A percentile compares a stretch with the other conserved stretches of the same genome.
Evolutionary conservation across 2,797 vertebrate genomes (phyloP).

Genomic region (Sylvilagus floridanus): DNA sequence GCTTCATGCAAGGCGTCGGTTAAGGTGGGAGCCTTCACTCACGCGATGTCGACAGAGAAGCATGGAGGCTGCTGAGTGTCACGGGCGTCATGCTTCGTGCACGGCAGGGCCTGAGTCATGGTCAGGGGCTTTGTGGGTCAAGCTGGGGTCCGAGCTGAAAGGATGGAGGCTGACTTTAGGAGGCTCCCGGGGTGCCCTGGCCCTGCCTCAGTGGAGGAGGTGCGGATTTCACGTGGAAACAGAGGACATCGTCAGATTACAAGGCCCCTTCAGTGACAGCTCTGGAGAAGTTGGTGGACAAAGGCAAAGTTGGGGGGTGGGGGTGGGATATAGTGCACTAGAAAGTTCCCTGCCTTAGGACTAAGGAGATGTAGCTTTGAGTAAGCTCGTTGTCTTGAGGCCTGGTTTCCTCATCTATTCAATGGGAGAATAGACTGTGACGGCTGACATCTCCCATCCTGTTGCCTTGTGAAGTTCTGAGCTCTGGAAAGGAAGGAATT

Average conservation of each 20-base stretch:
- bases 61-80: accelerated
- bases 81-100: no score
- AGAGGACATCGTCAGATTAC: not conserved
- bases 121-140: not conserved
- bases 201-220: not conserved
- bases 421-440: not conserved
- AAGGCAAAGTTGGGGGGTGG: no score
- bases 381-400: not conserved
- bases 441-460: not conserved
- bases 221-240: not conserved
- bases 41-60: not conserved
- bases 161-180: not conserved
- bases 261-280: not conserved
- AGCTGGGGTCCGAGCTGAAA: not conserved
- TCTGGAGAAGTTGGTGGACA: not conserved
- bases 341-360: not conserved
- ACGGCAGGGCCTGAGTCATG: not conserved
- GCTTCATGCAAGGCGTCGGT: not conserved
- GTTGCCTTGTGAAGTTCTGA: not conserved
- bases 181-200: not conserved
- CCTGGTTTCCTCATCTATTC: not conserved
- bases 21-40: not conserved
- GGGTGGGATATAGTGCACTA: not conserved
- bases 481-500: not conserved
- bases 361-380: not conserved